Evolutionary conservation across 2,797 vertebrate genomes (phyloP), one percentile per base, ranked within the genome.

Genomic region (Muscicapa striata): DNA sequence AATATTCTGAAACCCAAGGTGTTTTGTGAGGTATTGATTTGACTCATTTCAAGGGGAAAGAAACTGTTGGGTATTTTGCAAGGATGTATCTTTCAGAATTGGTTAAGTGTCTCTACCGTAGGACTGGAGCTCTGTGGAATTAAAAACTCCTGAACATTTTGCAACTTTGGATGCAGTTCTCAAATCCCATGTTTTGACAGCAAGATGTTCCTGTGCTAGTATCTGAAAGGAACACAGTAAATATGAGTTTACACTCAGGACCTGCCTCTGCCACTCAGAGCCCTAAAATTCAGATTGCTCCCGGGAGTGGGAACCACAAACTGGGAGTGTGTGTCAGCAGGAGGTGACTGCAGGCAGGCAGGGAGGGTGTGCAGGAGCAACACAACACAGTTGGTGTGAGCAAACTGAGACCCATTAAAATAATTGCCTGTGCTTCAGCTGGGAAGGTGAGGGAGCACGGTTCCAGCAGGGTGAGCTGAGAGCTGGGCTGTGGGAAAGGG

Each of bases 261-360:
- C 5, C 40, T 58, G 59, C 36, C 51, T n/a, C 0, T 90, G 74
- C n/a, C 57, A 7, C 36, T 48, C 32, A n/a, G 54, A 38, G 66
- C 63, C 52, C 72, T 46, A 22, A 68, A 72, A 45, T 59, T 11
- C 41, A 54, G 49, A 2, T 11, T 13, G 43, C 18, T 85, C 40
- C 62, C 45, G n/a, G 41, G 51, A 51, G 22, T 67, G 68, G 78
- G 58, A 46, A 29, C 46, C 69, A 32, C 74, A 30, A 5, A 19
- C n/a, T 23, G 75, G 64, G 48, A 77, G n/a, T 0, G 9, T 17
- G 57, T 45, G 29, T 64, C 16, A 32, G 55, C 2, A 0, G 34
- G 66, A 67, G 54, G 30, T 46, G 94, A 29, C 70, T 70, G 72
- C 76, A 61, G 62, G 32, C 72, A 30, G 26, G 34, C 55, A 24